Conservation (phyloP, 2,113 vertebrate genomes). For the Oncorhynchus masou region DNA sequence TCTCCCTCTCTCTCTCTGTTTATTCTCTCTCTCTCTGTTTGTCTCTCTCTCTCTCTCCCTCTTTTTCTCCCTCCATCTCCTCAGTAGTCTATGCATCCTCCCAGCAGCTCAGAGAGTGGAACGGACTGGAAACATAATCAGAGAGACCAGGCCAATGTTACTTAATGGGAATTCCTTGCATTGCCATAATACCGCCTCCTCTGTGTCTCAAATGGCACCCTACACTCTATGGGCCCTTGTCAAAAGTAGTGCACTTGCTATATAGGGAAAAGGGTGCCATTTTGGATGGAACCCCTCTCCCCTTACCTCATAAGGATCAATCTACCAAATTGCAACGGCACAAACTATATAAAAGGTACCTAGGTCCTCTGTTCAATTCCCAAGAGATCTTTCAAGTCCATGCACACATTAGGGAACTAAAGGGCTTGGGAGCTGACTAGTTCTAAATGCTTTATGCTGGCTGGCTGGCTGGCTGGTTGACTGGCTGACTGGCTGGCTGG, state of each 20-base stretch:
- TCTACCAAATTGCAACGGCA: conserved; percentile 21
- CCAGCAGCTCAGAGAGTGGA: conserved; percentile 5
- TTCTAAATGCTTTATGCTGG: too few species aligned
- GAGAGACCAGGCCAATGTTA: conserved; percentile 45
- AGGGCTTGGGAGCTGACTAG: too few species aligned
- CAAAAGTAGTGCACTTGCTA: not conserved
- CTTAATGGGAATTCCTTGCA: conserved; percentile 57
- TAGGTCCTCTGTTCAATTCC: too few species aligned
- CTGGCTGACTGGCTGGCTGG: too few species aligned
- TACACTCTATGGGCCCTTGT: not conserved
- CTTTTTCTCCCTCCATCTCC: not conserved
- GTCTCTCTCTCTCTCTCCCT: not conserved
- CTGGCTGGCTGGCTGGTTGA: too few species aligned
- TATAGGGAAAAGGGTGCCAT: too few species aligned
- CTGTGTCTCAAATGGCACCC: conserved; percentile 1
- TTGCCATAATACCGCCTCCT: conserved; percentile 47
- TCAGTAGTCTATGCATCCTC: not conserved
- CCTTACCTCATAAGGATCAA: conserved; percentile 44
- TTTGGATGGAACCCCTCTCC: too few species aligned
- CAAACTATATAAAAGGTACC: too few species aligned
- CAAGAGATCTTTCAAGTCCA: too few species aligned
- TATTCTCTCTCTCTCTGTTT: not conserved
- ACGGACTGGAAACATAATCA: conserved; percentile 28
- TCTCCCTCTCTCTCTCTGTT: too few species aligned
- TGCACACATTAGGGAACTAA: too few species aligned